Evolutionary conservation across 2,113 vertebrate species (phyloP), one percentile per base, ranked within the genome.

Genomic region (Colaptes auratus): DNA sequence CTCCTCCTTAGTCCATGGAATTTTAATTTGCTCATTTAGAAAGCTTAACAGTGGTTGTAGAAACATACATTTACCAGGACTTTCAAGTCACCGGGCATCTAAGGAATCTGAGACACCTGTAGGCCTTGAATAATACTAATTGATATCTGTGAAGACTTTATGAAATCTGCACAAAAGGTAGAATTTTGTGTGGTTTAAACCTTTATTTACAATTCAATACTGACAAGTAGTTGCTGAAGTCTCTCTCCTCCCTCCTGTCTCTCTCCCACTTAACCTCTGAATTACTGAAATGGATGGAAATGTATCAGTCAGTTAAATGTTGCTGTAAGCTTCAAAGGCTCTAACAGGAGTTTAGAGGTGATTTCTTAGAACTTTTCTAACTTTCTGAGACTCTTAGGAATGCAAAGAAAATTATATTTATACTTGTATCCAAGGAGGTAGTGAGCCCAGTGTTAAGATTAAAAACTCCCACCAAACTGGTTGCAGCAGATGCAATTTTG

Each of bases 151-250:
- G 71, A 80, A 85, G 82, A 91, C 75, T 91, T 92, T 67, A 89
- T 92, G 84, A 94, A 96, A 89, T 91, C 84, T 8, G 2, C 59
- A 96, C 89, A 95, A 94, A 94, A 87, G 92, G 13, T 12, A 75
- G 86, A 90, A 91, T 95, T 96, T 82, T 95, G 74, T 95, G 94
- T 87, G 74, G 67, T 35, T 94, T 86, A 92, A 90, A 89, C 78
- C 74, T 94, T 87, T 96, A 70, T 82, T 94, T 90, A 66, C 60
- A 46, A 79, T 85, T 92, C 71, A 89, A 7, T 89, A 52, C 60
- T 85, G 75, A 55, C 71, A 52, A 87, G 88, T 75, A 74, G 63
- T 66, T 63, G 46, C 70, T 70, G 39, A 76, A 89, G 71, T 58
- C 61, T 82, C 50, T 74, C 63, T 66, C 59, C 39, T 85, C 67